Evolutionary conservation across 2,888 invertebrate genomes (phyloP).

Genomic region (Erebia palarica): DNA sequence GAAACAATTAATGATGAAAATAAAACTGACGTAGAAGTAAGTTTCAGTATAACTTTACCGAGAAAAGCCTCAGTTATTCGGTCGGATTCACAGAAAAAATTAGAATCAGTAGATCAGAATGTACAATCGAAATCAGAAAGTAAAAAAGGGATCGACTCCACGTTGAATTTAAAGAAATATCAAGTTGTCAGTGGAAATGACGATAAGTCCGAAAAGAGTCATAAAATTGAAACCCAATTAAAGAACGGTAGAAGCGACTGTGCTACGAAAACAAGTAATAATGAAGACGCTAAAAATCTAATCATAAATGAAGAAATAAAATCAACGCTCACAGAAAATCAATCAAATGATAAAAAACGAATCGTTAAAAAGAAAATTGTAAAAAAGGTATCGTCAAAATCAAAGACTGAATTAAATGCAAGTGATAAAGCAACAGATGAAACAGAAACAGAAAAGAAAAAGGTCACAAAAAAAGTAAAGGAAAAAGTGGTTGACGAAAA

Average conservation of each 20-base stretch:
- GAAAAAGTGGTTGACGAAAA: slow-evolving; percentile 63
- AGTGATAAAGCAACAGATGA: slow-evolving; percentile 61
- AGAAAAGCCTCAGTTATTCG: slow-evolving; percentile 55
- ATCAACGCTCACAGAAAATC: slow-evolving; percentile 54
- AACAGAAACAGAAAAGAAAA: too few species aligned
- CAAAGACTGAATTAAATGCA: slow-evolving; percentile 67
- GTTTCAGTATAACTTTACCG: slow-evolving; percentile 74
- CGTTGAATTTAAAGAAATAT: slow-evolving; percentile 66
- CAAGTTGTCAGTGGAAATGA: slow-evolving; percentile 54
- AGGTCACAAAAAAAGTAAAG: slow-evolving; percentile 70
- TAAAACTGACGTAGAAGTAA: slow-evolving; percentile 72
- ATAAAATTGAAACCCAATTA: slow-evolving; percentile 51
- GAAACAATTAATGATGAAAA: slow-evolving; percentile 48
- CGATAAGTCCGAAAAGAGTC: slow-evolving; percentile 49
- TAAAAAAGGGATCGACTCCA: slow-evolving; percentile 47
- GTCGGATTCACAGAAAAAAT: slow-evolving; percentile 48
- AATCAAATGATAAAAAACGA: slow-evolving; percentile 65
- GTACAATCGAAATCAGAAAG: slow-evolving; percentile 42
- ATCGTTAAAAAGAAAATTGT: slow-evolving; percentile 75
- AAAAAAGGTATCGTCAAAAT: slow-evolving; percentile 73
- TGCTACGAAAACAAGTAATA: slow-evolving; percentile 45
- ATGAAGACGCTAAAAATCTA: slow-evolving; percentile 47
- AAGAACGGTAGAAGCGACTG: slow-evolving; percentile 56
- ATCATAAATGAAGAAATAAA: slow-evolving; percentile 56
- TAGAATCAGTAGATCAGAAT: slow-evolving; percentile 45